These are phyloP conservation scores for Phalacrocorax aristotelis DNA, from an alignment of 2,113 vertebrate species.

Conservation along the genomic window DNA sequence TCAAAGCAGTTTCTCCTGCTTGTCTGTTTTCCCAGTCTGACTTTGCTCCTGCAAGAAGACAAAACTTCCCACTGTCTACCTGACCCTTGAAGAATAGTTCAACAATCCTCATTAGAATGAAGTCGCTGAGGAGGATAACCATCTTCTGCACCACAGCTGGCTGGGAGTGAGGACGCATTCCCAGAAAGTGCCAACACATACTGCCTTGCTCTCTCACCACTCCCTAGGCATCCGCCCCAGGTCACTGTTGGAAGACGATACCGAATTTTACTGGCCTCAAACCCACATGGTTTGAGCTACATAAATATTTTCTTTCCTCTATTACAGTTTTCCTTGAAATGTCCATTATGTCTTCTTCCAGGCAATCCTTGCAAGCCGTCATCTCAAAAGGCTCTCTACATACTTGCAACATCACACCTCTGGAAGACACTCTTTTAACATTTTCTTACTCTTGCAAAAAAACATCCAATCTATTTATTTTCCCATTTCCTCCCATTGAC, in stretches of 20 bases:
- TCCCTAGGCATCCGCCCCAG: neutral
- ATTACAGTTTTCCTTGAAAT: neutral
- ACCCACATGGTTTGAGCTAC: neutral
- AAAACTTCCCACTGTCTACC: neutral
- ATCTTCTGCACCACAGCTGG: rapidly evolving
- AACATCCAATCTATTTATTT: neutral
- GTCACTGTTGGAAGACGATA: neutral
- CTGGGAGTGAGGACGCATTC: neutral
- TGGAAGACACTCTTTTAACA: neutral
- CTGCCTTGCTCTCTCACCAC: neutral
- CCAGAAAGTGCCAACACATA: rapidly evolving
- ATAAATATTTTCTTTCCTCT: neutral
- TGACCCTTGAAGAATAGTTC: neutral
- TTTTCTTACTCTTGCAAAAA: neutral
- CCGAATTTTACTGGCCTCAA: neutral
- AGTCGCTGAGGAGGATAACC: neutral
- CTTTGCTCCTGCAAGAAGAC: neutral
- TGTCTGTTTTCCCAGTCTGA: neutral
- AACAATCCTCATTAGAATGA: neutral
- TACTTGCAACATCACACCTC: rapidly evolving
- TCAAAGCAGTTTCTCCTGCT: neutral
- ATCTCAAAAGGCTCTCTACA: no score
- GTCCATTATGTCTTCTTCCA: neutral
- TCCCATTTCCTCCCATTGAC: neutral
- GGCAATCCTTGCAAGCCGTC: neutral